phyloP scores from a whole-genome alignment of 1,140 invertebrate species.

The Chrysopa pallens region DNA sequence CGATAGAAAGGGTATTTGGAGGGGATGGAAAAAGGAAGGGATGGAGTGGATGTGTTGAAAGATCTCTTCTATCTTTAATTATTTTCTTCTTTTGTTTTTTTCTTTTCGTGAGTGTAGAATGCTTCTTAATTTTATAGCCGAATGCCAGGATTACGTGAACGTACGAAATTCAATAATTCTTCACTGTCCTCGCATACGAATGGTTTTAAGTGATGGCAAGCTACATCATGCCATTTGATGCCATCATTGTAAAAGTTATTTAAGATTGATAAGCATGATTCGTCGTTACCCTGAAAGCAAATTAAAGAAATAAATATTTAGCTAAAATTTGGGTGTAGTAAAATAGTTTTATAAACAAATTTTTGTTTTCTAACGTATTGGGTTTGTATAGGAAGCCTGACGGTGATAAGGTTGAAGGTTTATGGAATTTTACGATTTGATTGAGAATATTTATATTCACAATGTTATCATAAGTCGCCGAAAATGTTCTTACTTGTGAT shows the following conservation, averaged over 20 bases:
- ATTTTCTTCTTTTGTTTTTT: too few species aligned
- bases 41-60: neutral
- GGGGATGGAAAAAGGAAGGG: neutral
- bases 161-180: slow-evolving; percentile 77
- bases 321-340: too few species aligned
- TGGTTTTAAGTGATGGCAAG: slow-evolving; percentile 78
- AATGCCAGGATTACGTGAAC: slow-evolving; percentile 65
- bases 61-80: neutral
- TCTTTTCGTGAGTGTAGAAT: too few species aligned
- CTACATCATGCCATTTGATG: slow-evolving; percentile 82
- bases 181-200: slow-evolving; percentile 88
- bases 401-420: too few species aligned
- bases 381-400: too few species aligned
- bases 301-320: slow-evolving; percentile 1
- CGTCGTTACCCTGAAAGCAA: slow-evolving; percentile 56
- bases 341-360: too few species aligned
- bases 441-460: too few species aligned
- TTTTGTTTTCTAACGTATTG: too few species aligned
- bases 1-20: neutral
- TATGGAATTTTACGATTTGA: too few species aligned
- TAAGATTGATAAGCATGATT: slow-evolving; percentile 73
- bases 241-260: slow-evolving; percentile 90
- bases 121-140: slow-evolving; percentile 40
- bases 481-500: too few species aligned
- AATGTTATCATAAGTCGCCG: too few species aligned